These are phyloP conservation scores for Tupiocoris notatus DNA, from an alignment of 2,888 invertebrate species.

Conservation along the genomic window DNA sequence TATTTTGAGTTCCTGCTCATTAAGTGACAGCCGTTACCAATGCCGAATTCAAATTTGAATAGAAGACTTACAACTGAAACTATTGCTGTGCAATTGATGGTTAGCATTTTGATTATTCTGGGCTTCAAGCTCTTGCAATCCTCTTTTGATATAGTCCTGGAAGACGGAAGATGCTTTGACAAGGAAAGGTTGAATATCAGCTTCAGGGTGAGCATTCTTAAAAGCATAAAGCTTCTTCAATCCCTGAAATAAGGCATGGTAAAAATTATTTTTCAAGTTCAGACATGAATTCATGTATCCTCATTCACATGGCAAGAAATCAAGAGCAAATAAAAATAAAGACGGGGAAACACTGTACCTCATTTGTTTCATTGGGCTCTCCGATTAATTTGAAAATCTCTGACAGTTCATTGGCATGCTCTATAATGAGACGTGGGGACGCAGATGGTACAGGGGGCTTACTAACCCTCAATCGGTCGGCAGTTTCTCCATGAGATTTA, in stretches of 20 bases:
- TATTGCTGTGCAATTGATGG: not conserved
- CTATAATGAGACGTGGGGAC: slow-evolving; percentile 64
- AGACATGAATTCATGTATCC: not conserved
- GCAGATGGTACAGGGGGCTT: not conserved
- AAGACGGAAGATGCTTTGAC: slow-evolving; percentile 80
- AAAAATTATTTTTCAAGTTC: not conserved
- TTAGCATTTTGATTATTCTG: slow-evolving; percentile 50
- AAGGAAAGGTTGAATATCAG: slow-evolving; percentile 80
- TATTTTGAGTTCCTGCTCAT: no score
- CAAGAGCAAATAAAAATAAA: no score
- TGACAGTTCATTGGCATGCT: slow-evolving; percentile 80
- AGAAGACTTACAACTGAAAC: not conserved
- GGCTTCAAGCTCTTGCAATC: slow-evolving; percentile 64
- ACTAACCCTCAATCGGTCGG: not conserved
- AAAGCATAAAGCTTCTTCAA: slow-evolving; percentile 77
- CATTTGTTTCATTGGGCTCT: slow-evolving; percentile 76
- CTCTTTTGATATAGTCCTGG: slow-evolving; percentile 80
- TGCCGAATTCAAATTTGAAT: no score
- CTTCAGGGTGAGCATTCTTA: slow-evolving; percentile 72
- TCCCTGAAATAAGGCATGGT: slow-evolving; percentile 60
- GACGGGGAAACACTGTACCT: slow-evolving; percentile 52
- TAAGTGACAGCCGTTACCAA: no score
- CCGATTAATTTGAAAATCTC: slow-evolving; percentile 90
- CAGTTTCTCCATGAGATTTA: not conserved
- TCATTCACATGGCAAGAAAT: slow-evolving; percentile 10